Base-by-base conservation (phyloP, 1,140 invertebrate species). In the Pomacea maculata region DNA sequence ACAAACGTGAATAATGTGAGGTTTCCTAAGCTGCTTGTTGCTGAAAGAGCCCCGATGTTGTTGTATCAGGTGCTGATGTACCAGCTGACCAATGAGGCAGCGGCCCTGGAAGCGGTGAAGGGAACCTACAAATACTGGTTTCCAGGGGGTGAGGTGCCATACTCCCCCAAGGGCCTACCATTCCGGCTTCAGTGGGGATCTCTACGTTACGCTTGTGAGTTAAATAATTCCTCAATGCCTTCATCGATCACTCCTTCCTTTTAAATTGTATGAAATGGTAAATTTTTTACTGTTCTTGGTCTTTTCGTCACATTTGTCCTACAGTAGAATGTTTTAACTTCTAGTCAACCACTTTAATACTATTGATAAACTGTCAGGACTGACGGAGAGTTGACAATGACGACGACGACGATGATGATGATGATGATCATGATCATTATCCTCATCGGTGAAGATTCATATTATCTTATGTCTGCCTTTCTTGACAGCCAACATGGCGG, bases 401-500 rank as follows among this genome's bases (percentile, higher is more conserved):
- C 55, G 9, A 57, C 55, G 9, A 57, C 55, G 9, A 57, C 55
- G 9, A 57, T 14, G 9, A 57, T 14, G 9, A 57, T 14, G 9
- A 57, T 14, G 0, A 57, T 14, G 9, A 57, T 14, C 55, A 57
- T 14, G 9, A 57, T 14, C 55, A 57, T 14, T 14, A 57, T 17
- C 57, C 4, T 17, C 57, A 61, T 17, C 57, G 34, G 34, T 0
- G 34, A 45, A 45, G 34, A 45, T 45, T 45, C 34, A 61, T 61
- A 61, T 11, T 61, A 4, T 61, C 57, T 61, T 8, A 17, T 61
- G 0, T 61, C 15, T 70, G n/a, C 3, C 21, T 25, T 12, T 70
- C 14, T 17, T 70, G 68, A 8, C 81, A 90, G 88, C 86, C n/a
- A 89, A 89, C 84, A 86, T 87, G 85, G 89, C 89, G 2, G 80